These are phyloP conservation scores for Spilarctia lutea DNA, from an alignment of 2,888 invertebrate species.

Conservation along the genomic window DNA sequence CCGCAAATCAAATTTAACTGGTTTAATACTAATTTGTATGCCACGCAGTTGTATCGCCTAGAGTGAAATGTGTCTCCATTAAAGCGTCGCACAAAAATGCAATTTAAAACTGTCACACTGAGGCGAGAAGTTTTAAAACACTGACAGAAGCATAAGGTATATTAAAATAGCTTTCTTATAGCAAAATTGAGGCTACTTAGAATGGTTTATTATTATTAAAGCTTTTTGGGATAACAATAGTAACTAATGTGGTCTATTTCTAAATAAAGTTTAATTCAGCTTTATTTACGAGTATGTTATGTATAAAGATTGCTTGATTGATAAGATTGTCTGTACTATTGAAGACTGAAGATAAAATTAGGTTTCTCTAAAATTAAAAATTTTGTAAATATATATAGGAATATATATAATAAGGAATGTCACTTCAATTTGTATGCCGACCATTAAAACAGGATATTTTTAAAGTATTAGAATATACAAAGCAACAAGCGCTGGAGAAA, in stretches of 20 bases:
- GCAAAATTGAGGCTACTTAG: slow-evolving; percentile 13
- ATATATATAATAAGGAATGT: too few species aligned
- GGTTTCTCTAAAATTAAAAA: too few species aligned
- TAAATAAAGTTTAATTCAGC: neutral
- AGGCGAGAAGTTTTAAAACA: slow-evolving; percentile 43
- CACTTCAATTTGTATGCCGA: too few species aligned
- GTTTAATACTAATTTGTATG: slow-evolving; percentile 23
- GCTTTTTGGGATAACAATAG: slow-evolving; percentile 21
- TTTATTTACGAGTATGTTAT: too few species aligned
- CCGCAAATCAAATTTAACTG: slow-evolving; percentile 7
- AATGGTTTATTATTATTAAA: slow-evolving; percentile 23
- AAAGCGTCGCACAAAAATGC: slow-evolving; percentile 51
- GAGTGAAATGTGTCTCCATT: slow-evolving; percentile 33
- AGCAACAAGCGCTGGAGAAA: too few species aligned
- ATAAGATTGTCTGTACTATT: neutral
- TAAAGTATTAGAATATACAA: too few species aligned
- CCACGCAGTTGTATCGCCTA: slow-evolving; percentile 23
- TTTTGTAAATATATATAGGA: too few species aligned
- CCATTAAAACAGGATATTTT: too few species aligned
- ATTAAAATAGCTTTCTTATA: slow-evolving; percentile 46
- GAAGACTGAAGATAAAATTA: too few species aligned
- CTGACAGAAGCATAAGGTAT: slow-evolving; percentile 41
- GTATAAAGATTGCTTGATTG: neutral
- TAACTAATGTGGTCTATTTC: neutral
- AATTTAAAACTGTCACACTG: slow-evolving; percentile 50